Base-by-base conservation (phyloP, 2,797 vertebrate species). In the Avahi laniger region DNA sequence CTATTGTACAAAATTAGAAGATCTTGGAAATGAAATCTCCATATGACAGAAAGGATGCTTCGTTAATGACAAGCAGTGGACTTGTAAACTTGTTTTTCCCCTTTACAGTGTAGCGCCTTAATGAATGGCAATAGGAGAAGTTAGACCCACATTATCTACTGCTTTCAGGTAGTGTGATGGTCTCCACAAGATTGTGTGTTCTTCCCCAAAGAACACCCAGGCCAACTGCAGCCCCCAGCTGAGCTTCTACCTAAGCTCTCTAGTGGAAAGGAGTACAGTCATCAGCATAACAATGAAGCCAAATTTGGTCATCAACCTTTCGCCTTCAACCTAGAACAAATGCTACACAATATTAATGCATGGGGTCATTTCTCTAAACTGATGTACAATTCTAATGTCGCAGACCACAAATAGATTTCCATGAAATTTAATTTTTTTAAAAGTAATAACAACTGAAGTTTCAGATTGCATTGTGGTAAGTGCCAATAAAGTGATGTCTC, bases 401-500 rank as follows among this genome's bases (percentile, higher is more conserved):
- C 89, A 93, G 94, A 92, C 96, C 65, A 94, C 75, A 97, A 96
- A 97, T 41, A 97, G 91, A 96, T 97, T 97, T 97, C 92, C 94
- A 82, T 87, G 86, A 98, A 97, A 98, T 22, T 65, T 57, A 89
- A 85, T 89, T 86, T 93, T 97, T 78, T 75, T 52, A 78, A 22
- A 94, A 76, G 59, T 43, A 93, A 97, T 97, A 98, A 98, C 90
- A 98, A 98, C 97, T 91, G 94, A 98, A 98, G 96, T 97, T 97
- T 98, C 97, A 97, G 97, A 97, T 93, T 89, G 97, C 97, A 98
- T 89, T 98, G 98, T 98, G 95, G 97, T 96, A 96, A 96, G 95
- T 65, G 86, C 98, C 98, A 97, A 98, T 98, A 98, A 98, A 98
- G 96, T 98, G 97, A 98, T 65, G 94, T 97, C 98, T 98, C 98